Base-by-base conservation (phyloP, 1,140 invertebrate genomes). In the Anastrepha obliqua region DNA sequence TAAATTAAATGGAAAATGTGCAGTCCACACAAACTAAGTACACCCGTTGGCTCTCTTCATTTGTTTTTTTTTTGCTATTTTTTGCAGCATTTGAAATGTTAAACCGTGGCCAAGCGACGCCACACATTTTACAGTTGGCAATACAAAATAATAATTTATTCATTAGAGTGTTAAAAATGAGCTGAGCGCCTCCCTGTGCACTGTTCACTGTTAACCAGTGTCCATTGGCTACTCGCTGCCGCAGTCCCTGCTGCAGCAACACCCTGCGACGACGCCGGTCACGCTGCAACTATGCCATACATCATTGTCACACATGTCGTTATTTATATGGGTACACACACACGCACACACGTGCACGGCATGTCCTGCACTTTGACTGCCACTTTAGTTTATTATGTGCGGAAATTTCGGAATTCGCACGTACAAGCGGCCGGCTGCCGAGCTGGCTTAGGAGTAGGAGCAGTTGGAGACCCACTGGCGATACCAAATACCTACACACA, bases 381-480 rank as follows among this genome's bases (percentile, higher is more conserved):
- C 74, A 81, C 74, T 81, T 81, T 64, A 87, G 58, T 87, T 87
- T 87, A 87, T 87, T 87, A 87, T 87, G 67, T 87, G 87, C 87
- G 70, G 70, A 87, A 87, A 87, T 67, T 87, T 87, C 51, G 87
- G 87, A 81, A 87, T 87, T 81, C 44, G 74, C 74, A 81, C 74
- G 74, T 81, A 81, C 74, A 81, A 29, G 67, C 67, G 67, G 67
- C 13, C 13, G 17, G 17, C 47, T 58, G 74, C n/a, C 2, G 47
- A 20, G n/a, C 7, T 58, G 74, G 29, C 29, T 29, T 47, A 3
- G 15, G 15, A 8, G 64, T 67, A 67, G 20, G 64, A 39, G 70
- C 1, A 17, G 15, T 51, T 51, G 5, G 70, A 13, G 13, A 39
- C 39, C 9, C 39, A 70, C 51, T 11, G 51, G 51, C 11, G 39